Evolutionary conservation across 1,140 invertebrate genomes (phyloP).

Genomic region (Bombus balteatus): DNA sequence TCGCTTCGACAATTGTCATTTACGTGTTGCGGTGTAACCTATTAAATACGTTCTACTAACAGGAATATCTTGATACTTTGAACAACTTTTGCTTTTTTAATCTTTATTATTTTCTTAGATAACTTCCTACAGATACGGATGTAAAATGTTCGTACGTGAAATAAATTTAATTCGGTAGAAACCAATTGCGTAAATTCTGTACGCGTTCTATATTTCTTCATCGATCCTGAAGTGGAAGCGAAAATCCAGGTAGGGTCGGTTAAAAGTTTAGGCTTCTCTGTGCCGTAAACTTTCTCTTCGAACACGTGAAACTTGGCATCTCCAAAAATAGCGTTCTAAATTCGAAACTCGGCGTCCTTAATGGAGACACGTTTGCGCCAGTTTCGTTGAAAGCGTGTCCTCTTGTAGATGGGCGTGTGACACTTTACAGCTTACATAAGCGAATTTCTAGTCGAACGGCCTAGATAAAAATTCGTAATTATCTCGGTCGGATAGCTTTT

Average conservation of each 20-base stretch:
- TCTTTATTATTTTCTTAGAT: neutral
- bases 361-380: neutral
- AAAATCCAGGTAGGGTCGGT: neutral
- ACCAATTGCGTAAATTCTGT: neutral
- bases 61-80: neutral
- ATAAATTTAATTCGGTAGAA: neutral
- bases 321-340: slow-evolving; percentile 12
- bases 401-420: neutral
- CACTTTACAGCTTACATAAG: neutral
- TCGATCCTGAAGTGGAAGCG: neutral
- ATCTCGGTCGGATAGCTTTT: slow-evolving; percentile 51
- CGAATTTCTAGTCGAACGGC: neutral
- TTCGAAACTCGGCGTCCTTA: neutral
- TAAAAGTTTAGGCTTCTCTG: neutral
- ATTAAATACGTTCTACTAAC: neutral
- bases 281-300: neutral
- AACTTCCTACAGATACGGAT: neutral
- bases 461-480: slow-evolving; percentile 46
- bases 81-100: neutral
- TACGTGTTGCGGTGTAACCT: neutral
- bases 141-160: neutral
- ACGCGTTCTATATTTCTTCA: neutral
- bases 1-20: neutral
- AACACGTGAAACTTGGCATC: neutral
- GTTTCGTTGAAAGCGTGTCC: slow-evolving; percentile 12